Evolutionary conservation across 2,888 invertebrate genomes (phyloP).

Genomic region (Hymenopus coronatus): DNA sequence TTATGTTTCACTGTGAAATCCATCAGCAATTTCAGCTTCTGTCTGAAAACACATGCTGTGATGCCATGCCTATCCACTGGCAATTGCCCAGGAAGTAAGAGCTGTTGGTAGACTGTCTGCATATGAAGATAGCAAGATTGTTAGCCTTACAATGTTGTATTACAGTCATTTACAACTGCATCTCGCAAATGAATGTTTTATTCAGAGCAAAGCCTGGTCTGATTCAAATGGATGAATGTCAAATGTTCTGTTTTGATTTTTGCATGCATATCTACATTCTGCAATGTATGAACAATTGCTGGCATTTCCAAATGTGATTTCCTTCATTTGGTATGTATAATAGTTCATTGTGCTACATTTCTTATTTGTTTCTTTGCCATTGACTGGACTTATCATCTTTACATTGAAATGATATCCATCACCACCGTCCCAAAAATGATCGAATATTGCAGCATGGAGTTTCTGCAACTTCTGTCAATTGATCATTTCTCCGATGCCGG

Average conservation of each 20-base stretch:
- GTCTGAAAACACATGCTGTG: conserved; percentile 2
- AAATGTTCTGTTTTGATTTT: conserved; percentile 38
- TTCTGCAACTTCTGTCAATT: conserved; percentile 32
- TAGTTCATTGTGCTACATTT: conserved; percentile 32
- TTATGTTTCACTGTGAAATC: conserved; percentile 10
- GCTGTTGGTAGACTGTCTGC: neutral
- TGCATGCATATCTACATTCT: conserved; percentile 37
- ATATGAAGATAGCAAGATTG: conserved; percentile 7
- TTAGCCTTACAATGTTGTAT: conserved; percentile 13
- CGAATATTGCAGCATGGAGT: conserved; percentile 38
- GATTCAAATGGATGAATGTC: conserved; percentile 35
- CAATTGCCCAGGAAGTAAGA: conserved; percentile 9
- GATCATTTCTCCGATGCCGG: conserved; percentile 24
- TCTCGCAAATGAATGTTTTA: conserved; percentile 40
- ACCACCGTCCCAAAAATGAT: conserved; percentile 37
- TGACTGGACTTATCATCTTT: conserved; percentile 9
- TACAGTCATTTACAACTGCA: conserved; percentile 9
- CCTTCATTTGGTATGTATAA: conserved; percentile 34
- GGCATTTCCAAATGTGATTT: too few relatives aligned
- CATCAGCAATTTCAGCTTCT: conserved; percentile 11
- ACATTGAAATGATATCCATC: conserved; percentile 19
- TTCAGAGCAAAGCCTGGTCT: conserved; percentile 35
- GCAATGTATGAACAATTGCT: conserved; percentile 38
- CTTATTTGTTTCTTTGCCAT: conserved; percentile 25
- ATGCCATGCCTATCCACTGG: conserved; percentile 20